These are phyloP conservation scores for Platyura marginata DNA, from an alignment of 1,140 invertebrate species.

Conservation along the genomic window DNA sequence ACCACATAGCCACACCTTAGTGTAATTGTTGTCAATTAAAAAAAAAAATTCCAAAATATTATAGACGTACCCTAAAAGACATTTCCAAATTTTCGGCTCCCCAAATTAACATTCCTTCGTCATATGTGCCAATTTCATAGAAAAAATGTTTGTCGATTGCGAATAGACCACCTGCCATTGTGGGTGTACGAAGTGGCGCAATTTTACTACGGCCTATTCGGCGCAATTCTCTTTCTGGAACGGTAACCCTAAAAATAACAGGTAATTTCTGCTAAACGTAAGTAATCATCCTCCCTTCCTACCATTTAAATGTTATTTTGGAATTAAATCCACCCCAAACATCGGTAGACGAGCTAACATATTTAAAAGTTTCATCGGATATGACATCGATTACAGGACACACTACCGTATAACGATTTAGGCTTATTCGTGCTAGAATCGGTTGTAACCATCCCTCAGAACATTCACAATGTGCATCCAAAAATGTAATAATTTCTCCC, in stretches of 20 bases:
- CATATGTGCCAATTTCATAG: conserved; percentile 91
- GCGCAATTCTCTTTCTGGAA: conserved; percentile 86
- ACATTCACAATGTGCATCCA: conserved; percentile 92
- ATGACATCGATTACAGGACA: conserved; percentile 98
- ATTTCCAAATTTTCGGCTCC: conserved; percentile 98
- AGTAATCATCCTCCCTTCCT: conserved; percentile 9
- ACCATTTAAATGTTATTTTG: conserved; percentile 96
- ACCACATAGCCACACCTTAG: conserved; percentile 94
- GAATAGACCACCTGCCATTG: conserved; percentile 98
- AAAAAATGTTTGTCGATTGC: conserved; percentile 94
- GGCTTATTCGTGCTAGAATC: conserved; percentile 71
- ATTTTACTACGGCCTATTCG: conserved; percentile 76
- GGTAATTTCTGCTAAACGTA: not conserved
- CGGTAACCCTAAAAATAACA: conserved; percentile 61
- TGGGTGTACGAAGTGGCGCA: conserved; percentile 79
- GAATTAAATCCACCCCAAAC: conserved; percentile 97
- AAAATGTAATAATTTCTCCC: conserved; percentile 87
- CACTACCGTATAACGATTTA: conserved; percentile 82
- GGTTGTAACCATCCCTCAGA: conserved; percentile 91
- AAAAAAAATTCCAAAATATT: conserved; percentile 10
- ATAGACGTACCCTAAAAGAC: conserved; percentile 74
- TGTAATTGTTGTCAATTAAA: conserved; percentile 7
- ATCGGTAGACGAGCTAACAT: conserved; percentile 83
- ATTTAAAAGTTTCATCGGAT: conserved; percentile 93
- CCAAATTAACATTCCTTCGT: conserved; percentile 99